These are phyloP conservation scores for Calliopum simillimum DNA, from an alignment of 2,888 invertebrate species.

Conservation along the genomic window DNA sequence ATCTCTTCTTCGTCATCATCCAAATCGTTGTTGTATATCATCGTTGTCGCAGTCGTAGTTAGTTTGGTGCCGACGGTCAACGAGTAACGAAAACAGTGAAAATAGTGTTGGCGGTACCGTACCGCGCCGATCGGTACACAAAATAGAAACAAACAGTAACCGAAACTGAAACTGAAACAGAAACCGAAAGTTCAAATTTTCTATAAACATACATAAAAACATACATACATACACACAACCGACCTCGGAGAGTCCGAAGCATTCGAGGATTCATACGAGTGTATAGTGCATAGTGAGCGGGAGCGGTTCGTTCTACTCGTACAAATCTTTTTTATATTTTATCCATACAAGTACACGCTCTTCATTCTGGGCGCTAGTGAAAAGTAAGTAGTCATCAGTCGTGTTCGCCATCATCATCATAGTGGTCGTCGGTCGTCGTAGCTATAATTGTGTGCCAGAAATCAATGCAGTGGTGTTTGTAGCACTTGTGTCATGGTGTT, in stretches of 20 bases:
- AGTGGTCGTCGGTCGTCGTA: neutral
- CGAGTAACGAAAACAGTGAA: constrained; percentile 28
- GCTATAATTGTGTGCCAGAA: constrained; percentile 3
- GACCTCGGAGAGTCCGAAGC: neutral
- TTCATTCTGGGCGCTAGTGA: too few species aligned
- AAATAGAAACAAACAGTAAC: neutral
- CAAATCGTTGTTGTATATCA: neutral
- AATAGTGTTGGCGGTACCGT: constrained; percentile 26
- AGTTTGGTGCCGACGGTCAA: constrained; percentile 35
- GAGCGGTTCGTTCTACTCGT: too few species aligned
- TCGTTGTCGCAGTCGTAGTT: constrained; percentile 14
- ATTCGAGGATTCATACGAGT: too few species aligned
- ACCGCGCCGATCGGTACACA: constrained; percentile 20
- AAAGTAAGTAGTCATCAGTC: too few species aligned
- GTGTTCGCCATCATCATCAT: too few species aligned
- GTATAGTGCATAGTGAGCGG: too few species aligned
- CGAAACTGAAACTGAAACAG: constrained; percentile 2
- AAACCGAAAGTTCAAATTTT: constrained; percentile 39
- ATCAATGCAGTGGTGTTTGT: constrained; percentile 19
- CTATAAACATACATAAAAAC: neutral
- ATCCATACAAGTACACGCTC: too few species aligned
- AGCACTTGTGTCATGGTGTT: constrained; percentile 25
- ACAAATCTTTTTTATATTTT: too few species aligned
- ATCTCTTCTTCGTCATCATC: constrained; percentile 37
- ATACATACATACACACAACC: neutral